Base-by-base conservation (phyloP, 2,113 vertebrate genomes). In the Fregetta grallaria region DNA sequence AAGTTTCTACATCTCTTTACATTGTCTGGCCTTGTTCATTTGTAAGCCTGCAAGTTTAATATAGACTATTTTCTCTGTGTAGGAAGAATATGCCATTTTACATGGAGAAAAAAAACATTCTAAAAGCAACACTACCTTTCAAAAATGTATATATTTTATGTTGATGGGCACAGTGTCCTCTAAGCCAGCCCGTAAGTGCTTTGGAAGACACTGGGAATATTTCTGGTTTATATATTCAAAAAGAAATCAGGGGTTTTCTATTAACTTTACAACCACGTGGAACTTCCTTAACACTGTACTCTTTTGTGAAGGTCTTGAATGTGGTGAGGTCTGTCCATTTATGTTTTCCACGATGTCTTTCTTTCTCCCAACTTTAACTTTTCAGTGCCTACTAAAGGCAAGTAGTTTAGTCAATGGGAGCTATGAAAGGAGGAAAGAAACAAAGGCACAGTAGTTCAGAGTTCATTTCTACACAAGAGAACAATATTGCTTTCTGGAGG, bases 1-100 rank as follows among this genome's bases (percentile, higher is more conserved):
- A 93, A 86, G 42, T 88, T 94, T 94, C 55, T 71, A 30, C 44
- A 77, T n/a, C 36, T 93, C 20, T 96, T 93, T 81, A 72, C 49
- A 42, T 79, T 68, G 34, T 59, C 50, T 83, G 27, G 44, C 82
- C 50, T 83, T 83, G 45, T 76, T 93, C 42, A 90, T 86, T 95
- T 95, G 55, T 65, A 89, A 89, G 25, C 30, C 73, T 79, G 32
- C 71, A 86, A 58, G 53, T 75, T 91, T 91, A 92, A 74, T 88
- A 92, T 88, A 88, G 76, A 58, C 65, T 72, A 4, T 74, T 91
- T 91, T 91, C 49, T 66, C 62, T 65, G 23, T 59, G 27, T 56
- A 72, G 52, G 55, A 81, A 84, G 72, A 94, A 52, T 86, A 79
- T 84, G 58, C 36, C 26, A 55, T 77, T 92, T 83, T 93, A 67